Percentiles rank a stretch among this genome's conserved stretches.
Evolutionary conservation across 30 jellyfish, hydroid and myxozoan genomes (phyloP).

Genomic region (Aurelia aurita complex sp. Pacific): DNA sequence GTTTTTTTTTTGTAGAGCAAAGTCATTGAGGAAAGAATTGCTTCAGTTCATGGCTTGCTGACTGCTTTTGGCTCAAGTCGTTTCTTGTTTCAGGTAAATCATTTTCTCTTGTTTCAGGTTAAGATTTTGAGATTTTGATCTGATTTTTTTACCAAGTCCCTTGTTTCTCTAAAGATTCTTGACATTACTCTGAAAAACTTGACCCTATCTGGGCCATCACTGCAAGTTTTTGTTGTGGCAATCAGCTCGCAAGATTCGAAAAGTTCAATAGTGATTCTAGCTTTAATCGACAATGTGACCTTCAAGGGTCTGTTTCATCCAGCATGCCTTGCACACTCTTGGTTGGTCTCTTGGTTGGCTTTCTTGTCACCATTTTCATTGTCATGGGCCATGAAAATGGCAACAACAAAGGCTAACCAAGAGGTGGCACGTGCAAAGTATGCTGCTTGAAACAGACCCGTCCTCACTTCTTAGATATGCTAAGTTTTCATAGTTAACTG

Average conservation of each 20-base stretch:
- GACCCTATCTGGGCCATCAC: background rate
- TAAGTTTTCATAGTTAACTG: too few relatives aligned
- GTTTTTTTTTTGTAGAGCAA: slow-evolving; percentile 15
- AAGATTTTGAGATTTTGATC: background rate
- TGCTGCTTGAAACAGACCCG: too few relatives aligned
- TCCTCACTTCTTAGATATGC: too few relatives aligned
- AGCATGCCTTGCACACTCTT: too few relatives aligned
- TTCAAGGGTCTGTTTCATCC: background rate
- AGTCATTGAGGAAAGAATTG: slow-evolving; percentile 20
- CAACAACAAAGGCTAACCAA: too few relatives aligned
- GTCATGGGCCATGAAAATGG: too few relatives aligned
- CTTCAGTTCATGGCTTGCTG: slow-evolving; percentile 38
- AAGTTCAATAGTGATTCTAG: too few relatives aligned
- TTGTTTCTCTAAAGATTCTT: too few relatives aligned
- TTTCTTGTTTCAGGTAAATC: slow-evolving; percentile 36
- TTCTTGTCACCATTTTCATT: background rate
- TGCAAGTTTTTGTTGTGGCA: background rate
- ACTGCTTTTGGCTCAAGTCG: slow-evolving; percentile 35
- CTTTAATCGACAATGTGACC: background rate
- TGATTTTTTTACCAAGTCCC: too few relatives aligned
- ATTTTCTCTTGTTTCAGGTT: background rate
- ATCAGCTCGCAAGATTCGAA: too few relatives aligned
- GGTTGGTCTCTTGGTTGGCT: background rate
- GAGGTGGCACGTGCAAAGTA: too few relatives aligned
- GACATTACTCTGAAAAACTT: too few relatives aligned